Base-by-base conservation (phyloP, 2,888 invertebrate species). In the Apeira syringaria region DNA sequence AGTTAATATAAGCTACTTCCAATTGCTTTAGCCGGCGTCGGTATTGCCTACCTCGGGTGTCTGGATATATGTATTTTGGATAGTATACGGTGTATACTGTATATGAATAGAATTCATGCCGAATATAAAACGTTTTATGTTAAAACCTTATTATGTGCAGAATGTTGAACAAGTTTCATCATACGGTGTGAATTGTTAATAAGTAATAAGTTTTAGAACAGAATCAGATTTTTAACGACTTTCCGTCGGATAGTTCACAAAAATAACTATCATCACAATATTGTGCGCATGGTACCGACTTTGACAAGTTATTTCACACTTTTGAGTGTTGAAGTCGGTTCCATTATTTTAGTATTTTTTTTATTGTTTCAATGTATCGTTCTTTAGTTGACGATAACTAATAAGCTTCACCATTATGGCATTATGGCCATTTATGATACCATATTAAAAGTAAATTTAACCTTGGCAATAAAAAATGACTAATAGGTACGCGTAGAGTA, bases 161-260 rank as follows among this genome's bases (percentile, higher is more conserved):
- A 66, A 68, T 71, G 53, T 65, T 59, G 63, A 64, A 61, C 58
- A 57, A 52, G 57, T 46, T 50, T 47, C 56, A 53, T 52, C 50
- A 50, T 51, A n/a, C n/a, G 38, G 28, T 45, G 42, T 52, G 56
- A 68, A 66, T 64, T 56, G 53, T 63, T 47, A 59, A 60, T 56
- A 55, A 61, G 59, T 60, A 15, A 15, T 15, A 15, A 15, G 15
- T 4, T 15, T 15, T 4, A 15, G n/a, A n/a, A n/a, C n/a, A n/a
- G n/a, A n/a, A n/a, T n/a, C n/a, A n/a, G n/a, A n/a, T n/a, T n/a
- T n/a, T n/a, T n/a, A n/a, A n/a, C n/a, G n/a, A n/a, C n/a, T n/a
- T n/a, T n/a, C n/a, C n/a, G n/a, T n/a, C n/a, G n/a, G n/a, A n/a
- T n/a, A n/a, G n/a, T n/a, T n/a, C n/a, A n/a, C n/a, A n/a, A n/a